Conservation (phyloP, 2,797 vertebrate genomes). For the Enteromius thamalakanensis region DNA sequence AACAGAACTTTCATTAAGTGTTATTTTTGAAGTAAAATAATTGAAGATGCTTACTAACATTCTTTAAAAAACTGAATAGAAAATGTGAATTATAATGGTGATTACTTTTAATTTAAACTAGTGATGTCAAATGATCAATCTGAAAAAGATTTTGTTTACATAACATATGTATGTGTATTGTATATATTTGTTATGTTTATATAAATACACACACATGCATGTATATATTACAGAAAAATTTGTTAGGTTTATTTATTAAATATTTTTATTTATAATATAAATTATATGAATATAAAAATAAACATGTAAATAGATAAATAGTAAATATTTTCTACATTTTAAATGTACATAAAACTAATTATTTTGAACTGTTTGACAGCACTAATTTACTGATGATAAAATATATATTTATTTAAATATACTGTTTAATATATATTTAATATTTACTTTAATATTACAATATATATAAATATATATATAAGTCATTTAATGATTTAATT, state of each 20-base stretch:
- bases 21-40: neutral
- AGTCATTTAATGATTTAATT: neutral
- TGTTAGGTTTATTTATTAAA: neutral
- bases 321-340: neutral
- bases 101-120: neutral
- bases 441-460: neutral
- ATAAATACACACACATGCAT: neutral
- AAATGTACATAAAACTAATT: neutral
- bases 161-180: neutral
- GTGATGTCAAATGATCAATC: neutral
- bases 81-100: neutral
- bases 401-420: neutral
- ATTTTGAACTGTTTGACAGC: neutral
- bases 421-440: neutral
- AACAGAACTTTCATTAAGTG: neutral
- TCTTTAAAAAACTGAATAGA: neutral
- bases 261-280: neutral
- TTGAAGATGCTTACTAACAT: neutral
- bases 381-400: neutral
- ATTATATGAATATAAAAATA: neutral
- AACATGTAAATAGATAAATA: neutral
- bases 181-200: neutral
- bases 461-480: conserved; percentile 6
- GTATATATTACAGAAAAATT: neutral
- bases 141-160: too few species aligned